A percentile compares a stretch with the other conserved stretches of the same genome.
Evolutionary conservation across 1,140 invertebrate genomes (phyloP).

Genomic region (Drosophila pallidifrons): DNA sequence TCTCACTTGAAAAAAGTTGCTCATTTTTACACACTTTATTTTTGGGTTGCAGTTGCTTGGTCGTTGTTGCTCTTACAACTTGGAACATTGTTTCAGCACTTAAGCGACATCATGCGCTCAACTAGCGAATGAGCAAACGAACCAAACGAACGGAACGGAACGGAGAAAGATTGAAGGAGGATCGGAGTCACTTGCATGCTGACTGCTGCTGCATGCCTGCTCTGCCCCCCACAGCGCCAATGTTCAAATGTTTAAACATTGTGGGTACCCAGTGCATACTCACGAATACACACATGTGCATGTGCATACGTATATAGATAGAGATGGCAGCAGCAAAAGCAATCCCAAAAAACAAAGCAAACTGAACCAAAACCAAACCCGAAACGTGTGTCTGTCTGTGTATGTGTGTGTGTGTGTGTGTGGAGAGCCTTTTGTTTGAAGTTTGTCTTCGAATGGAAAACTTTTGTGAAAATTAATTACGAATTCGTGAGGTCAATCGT

Average conservation of each 20-base stretch:
- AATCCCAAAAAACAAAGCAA: slow-evolving; percentile 51
- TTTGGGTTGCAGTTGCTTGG: slow-evolving; percentile 63
- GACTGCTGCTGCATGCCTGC: too few relatives aligned
- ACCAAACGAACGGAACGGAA: slow-evolving; percentile 12
- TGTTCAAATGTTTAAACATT: slow-evolving; percentile 79
- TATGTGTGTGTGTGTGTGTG: slow-evolving; percentile 32
- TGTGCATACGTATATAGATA: slow-evolving; percentile 2
- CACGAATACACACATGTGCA: slow-evolving; percentile 7
- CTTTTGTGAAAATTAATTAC: slow-evolving; percentile 84
- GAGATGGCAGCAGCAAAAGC: slow-evolving; percentile 45
- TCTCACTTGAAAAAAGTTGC: slow-evolving; percentile 82
- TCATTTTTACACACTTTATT: slow-evolving; percentile 83
- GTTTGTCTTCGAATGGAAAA: slow-evolving; percentile 84
- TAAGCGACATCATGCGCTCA: slow-evolving; percentile 78
- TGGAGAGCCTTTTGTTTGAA: slow-evolving; percentile 73
- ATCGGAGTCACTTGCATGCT: slow-evolving; percentile 49
- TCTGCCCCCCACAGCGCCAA: slow-evolving; percentile 57
- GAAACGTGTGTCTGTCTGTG: slow-evolving; percentile 19
- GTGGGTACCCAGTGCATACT: slow-evolving; percentile 45
- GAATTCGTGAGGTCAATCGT: slow-evolving; percentile 83
- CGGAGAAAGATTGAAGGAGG: slow-evolving; percentile 35
- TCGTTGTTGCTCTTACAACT: slow-evolving; percentile 79
- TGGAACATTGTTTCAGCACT: slow-evolving; percentile 83
- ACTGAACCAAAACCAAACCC: slow-evolving; percentile 50
- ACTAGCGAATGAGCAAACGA: slow-evolving; percentile 46